Evolutionary conservation across 1,140 invertebrate genomes (phyloP).

Genomic region (Contarinia nasturtii): DNA sequence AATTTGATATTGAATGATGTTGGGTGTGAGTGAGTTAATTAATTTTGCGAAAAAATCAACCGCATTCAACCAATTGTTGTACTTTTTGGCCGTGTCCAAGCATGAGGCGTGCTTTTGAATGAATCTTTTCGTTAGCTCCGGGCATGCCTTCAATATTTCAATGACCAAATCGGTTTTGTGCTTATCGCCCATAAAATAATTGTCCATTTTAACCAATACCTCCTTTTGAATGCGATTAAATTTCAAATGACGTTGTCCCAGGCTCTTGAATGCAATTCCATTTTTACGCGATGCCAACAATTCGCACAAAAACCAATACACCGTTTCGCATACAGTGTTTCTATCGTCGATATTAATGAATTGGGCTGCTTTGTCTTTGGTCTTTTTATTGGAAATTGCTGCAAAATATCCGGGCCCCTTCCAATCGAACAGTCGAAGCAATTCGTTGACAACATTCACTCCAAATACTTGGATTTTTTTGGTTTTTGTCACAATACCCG

Average conservation of each 20-base stretch:
- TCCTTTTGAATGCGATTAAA: constrained; percentile 17
- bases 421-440: constrained; percentile 56
- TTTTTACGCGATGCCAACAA: constrained; percentile 47
- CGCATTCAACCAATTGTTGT: constrained; percentile 5
- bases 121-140: constrained; percentile 45
- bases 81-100: constrained; percentile 7
- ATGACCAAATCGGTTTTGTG: constrained; percentile 40
- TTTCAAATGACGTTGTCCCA: constrained; percentile 14
- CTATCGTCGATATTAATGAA: constrained; percentile 27
- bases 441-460: constrained; percentile 37
- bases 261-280: constrained; percentile 30
- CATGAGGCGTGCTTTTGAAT: constrained; percentile 21
- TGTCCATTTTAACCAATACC: constrained; percentile 7
- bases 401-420: constrained; percentile 34
- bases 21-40: constrained; percentile 15
- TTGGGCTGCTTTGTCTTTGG: constrained; percentile 12
- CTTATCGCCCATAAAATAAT: constrained; percentile 24
- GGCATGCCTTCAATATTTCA: constrained; percentile 43
- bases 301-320: constrained; percentile 43
- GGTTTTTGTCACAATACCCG: constrained; percentile 44
- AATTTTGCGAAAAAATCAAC: constrained; percentile 10
- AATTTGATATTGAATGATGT: constrained; percentile 14
- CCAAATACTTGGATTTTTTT: constrained; percentile 51
- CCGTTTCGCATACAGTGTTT: constrained; percentile 30
- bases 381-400: constrained; percentile 9